These are phyloP conservation scores for Quadriops clusia DNA, from an alignment of 2,888 invertebrate species.

Conservation along the genomic window DNA sequence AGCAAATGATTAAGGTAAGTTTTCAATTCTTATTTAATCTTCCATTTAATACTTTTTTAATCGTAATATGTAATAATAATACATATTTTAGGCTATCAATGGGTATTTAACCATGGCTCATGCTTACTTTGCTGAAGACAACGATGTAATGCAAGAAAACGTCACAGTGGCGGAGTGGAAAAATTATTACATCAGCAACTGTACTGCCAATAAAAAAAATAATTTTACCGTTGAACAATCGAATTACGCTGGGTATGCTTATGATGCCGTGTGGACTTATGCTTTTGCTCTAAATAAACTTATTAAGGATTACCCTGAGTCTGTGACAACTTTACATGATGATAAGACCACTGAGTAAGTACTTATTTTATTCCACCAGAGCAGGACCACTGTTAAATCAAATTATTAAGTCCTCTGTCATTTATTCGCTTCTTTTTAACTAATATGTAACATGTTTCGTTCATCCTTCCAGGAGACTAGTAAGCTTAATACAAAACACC, in stretches of 20 bases:
- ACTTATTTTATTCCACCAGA: conserved; percentile 16
- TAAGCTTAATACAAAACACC: conserved; percentile 49
- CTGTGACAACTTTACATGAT: conserved; percentile 43
- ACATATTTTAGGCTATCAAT: conserved; percentile 45
- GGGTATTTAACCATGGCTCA: conserved; percentile 62
- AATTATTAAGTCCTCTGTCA: no score
- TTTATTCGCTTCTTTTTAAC: background rate
- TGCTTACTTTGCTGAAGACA: conserved; percentile 51
- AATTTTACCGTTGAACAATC: conserved; percentile 28
- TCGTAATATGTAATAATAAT: conserved; percentile 2
- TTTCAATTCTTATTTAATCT: background rate
- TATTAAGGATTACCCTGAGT: conserved; percentile 47
- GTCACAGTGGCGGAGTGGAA: conserved; percentile 54
- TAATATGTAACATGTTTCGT: conserved; percentile 4
- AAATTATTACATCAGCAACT: conserved; percentile 38
- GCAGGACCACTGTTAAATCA: no score
- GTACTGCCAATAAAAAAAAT: no score
- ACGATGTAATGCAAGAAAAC: conserved; percentile 50
- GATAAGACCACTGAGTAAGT: conserved; percentile 40
- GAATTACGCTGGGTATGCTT: conserved; percentile 62
- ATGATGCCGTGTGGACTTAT: conserved; percentile 75
- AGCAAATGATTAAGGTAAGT: conserved; percentile 45
- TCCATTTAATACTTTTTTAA: no score
- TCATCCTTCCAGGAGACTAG: conserved; percentile 40
- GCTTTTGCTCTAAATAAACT: conserved; percentile 58